phyloP scores from a whole-genome alignment of 2,797 vertebrate genomes.

The Acipenser ruthenus region DNA sequence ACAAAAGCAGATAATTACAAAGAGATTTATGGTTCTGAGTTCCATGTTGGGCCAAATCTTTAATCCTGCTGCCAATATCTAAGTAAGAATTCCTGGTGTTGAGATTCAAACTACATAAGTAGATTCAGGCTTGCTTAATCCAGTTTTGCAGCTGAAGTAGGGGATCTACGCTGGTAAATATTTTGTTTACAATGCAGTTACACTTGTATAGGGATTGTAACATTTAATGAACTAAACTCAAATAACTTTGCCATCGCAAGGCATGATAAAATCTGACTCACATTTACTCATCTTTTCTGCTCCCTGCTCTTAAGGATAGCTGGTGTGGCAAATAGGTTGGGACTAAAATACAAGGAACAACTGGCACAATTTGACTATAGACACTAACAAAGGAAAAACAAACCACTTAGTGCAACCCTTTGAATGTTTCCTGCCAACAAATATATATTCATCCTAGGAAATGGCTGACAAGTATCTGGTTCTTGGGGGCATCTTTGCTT shows the following conservation, averaged over 20 bases:
- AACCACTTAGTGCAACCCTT: not conserved
- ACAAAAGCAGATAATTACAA: conserved; percentile 38
- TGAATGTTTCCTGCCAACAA: conserved; percentile 7
- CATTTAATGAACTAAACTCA: conserved; percentile 30
- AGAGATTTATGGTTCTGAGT: conserved; percentile 43
- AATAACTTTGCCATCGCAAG: conserved; percentile 23
- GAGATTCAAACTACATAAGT: conserved; percentile 56
- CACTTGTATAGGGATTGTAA: conserved; percentile 26
- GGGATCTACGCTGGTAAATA: conserved; percentile 46
- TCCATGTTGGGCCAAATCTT: conserved; percentile 55
- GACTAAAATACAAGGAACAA: not conserved
- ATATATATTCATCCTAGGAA: not conserved
- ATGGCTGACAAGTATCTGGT: conserved; percentile 8
- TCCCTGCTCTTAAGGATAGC: not conserved
- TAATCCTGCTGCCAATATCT: conserved; percentile 54
- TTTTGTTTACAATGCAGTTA: conserved; percentile 33
- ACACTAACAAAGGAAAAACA: conserved; percentile 1
- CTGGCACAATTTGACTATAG: not conserved
- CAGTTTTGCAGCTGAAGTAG: conserved; percentile 48
- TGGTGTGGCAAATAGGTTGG: not conserved
- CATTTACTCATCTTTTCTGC: conserved; percentile 6
- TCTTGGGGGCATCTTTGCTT: conserved; percentile 8
- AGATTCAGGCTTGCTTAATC: conserved; percentile 55
- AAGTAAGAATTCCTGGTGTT: conserved; percentile 47
- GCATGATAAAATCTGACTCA: conserved; percentile 17